Conservation (phyloP, 2,113 vertebrate genomes). For the Cyanoliseus patagonus region DNA sequence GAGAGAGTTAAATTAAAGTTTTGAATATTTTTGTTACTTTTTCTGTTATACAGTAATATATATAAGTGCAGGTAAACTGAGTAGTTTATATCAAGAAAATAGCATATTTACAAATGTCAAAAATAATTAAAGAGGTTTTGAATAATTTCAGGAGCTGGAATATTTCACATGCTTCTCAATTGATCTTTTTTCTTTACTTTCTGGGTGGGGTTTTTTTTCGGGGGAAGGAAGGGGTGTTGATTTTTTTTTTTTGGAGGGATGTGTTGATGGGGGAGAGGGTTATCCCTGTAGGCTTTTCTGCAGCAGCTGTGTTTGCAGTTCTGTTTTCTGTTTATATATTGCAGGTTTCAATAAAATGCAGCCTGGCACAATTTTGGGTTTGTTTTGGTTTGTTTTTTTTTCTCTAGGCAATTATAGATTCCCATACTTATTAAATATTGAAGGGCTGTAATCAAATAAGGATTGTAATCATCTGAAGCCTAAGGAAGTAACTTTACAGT, state of each 20-base stretch:
- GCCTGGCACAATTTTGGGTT: neutral
- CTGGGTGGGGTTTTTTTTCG: neutral
- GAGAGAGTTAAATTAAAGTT: neutral
- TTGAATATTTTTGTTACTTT: neutral
- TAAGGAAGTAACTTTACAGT: slow-evolving; percentile 31
- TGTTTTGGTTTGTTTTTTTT: neutral
- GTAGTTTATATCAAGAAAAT: neutral
- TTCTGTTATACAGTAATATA: neutral
- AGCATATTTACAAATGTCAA: neutral
- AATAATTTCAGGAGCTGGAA: slow-evolving; percentile 15
- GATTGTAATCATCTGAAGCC: slow-evolving; percentile 24
- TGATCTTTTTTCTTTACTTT: neutral
- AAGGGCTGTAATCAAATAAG: slow-evolving; percentile 33
- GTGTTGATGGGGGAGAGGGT: neutral
- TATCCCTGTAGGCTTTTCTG: slow-evolving; percentile 22
- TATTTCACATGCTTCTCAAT: slow-evolving; percentile 36
- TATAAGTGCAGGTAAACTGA: neutral
- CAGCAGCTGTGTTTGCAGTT: slow-evolving; percentile 62
- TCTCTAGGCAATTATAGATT: slow-evolving; percentile 53
- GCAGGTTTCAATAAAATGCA: slow-evolving; percentile 48
- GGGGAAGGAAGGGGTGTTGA: neutral
- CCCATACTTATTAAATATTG: slow-evolving; percentile 57
- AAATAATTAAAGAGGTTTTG: slow-evolving; percentile 21
- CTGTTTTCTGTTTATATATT: slow-evolving; percentile 61
- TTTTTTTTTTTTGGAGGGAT: neutral